phyloP scores from a whole-genome alignment of 2,797 vertebrate genomes.

The Danio kyathit region DNA sequence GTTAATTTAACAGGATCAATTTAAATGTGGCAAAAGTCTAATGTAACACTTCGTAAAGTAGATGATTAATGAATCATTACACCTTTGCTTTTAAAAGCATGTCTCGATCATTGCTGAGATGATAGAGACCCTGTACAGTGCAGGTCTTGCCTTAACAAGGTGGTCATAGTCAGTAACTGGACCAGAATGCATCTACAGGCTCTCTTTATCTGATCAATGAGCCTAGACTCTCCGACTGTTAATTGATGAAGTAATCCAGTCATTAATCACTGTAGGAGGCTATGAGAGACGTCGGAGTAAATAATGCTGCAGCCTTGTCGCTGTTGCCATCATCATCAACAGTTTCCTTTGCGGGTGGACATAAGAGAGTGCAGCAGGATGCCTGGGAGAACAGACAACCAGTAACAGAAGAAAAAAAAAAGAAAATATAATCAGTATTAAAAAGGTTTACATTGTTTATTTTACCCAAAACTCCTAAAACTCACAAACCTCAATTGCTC shows the following conservation, averaged over 20 bases:
- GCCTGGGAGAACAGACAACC: constrained; percentile 58
- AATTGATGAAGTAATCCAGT: constrained; percentile 65
- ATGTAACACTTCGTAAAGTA: neutral
- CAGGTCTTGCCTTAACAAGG: neutral
- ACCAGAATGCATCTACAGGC: constrained; percentile 21
- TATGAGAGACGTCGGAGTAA: constrained; percentile 50
- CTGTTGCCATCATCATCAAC: constrained; percentile 18
- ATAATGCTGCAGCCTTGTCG: constrained; percentile 42
- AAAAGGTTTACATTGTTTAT: too few relatives aligned
- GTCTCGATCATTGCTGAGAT: neutral
- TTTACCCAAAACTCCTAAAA: too few relatives aligned
- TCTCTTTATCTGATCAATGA: constrained; percentile 54
- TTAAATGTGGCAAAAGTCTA: neutral
- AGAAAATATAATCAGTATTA: too few relatives aligned
- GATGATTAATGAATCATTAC: constrained; percentile 6
- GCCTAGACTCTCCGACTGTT: constrained; percentile 50
- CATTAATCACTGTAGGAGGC: constrained; percentile 55
- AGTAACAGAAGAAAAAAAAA: neutral
- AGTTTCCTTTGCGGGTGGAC: constrained; percentile 54
- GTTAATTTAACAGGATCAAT: neutral
- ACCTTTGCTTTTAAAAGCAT: neutral
- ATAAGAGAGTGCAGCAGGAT: constrained; percentile 80
- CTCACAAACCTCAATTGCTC: too few relatives aligned
- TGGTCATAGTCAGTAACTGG: constrained; percentile 21
- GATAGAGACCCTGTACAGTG: neutral